Evolutionary conservation across 92 coral and sea anemone species (phyloP), one percentile per base, ranked within the genome.

Genomic region (Heteractis magnifica): DNA sequence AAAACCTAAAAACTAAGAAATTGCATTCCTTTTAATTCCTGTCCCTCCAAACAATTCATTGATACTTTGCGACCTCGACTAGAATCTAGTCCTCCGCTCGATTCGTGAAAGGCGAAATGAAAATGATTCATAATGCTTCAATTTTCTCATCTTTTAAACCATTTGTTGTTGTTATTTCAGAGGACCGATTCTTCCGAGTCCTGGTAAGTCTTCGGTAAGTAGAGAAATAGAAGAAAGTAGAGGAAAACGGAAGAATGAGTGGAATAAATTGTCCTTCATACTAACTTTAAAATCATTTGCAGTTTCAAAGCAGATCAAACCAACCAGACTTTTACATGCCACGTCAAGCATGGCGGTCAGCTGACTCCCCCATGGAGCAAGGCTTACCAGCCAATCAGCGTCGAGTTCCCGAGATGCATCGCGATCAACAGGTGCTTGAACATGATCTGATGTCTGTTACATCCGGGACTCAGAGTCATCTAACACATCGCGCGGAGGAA

Each of bases 281-380:
- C 9, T 48, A 50, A 71, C 48, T 52, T n/a, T 50, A 1, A 18
- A 48, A 56, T 56, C 48, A 52, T 82, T 56, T 56, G 11, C 58
- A 23, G 79, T 51, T 82, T 70, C 86, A 52, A 18, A 75, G 72
- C 56, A 72, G 75, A 73, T 52, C 85, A 16, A 49, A 65, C 49
- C 81, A 51, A 52, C 19, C 20, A 19, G 81, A 77, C 19, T 52
- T 70, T 21, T 55, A 60, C 44, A 56, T 52, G 64, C 92, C 92
- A 56, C 95, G 92, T 50, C 99, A 96, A 48, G 99, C 98, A 77
- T 96, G 99, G 99, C 84, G 98, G 65, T 92, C 98, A 84, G 95
- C 91, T 26, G 97, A 90, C 56, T 96, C 99, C 0, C 99, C 99
- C 76, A 58, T 85, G 44, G 51, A 83, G 3, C 78, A 56, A 51